phyloP scores from a whole-genome alignment of 2,113 vertebrate species.

The Pangasianodon gigas region DNA sequence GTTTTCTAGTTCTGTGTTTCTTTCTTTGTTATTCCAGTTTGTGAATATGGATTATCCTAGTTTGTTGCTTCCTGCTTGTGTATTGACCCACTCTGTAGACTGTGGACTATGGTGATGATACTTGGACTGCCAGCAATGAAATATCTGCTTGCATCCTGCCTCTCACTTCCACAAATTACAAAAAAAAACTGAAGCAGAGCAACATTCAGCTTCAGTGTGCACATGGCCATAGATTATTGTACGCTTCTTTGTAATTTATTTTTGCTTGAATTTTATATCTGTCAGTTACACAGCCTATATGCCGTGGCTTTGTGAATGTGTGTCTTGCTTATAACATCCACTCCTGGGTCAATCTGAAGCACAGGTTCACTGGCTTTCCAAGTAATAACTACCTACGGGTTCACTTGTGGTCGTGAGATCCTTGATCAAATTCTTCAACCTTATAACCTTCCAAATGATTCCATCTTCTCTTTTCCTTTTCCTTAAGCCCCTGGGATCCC shows the following conservation, averaged over 20 bases:
- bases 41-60: background rate
- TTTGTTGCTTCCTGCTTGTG: background rate
- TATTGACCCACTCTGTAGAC: background rate
- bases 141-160: background rate
- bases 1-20: background rate
- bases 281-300: background rate
- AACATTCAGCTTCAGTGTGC: background rate
- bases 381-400: conserved; percentile 37
- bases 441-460: conserved; percentile 10
- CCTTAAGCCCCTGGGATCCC: background rate
- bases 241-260: background rate
- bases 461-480: conserved; percentile 21
- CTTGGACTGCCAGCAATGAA: background rate
- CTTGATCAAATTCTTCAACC: conserved; percentile 17
- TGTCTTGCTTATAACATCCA: background rate
- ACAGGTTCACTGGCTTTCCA: conserved; percentile 11
- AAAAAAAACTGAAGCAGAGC: background rate
- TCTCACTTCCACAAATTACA: background rate
- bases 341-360: conserved; percentile 26
- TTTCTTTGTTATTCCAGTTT: background rate
- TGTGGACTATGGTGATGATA: background rate
- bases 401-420: background rate
- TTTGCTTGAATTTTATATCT: background rate
- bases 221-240: background rate
- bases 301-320: background rate